Base-by-base conservation (phyloP, 2,113 vertebrate species). In the Cololabis saira region DNA sequence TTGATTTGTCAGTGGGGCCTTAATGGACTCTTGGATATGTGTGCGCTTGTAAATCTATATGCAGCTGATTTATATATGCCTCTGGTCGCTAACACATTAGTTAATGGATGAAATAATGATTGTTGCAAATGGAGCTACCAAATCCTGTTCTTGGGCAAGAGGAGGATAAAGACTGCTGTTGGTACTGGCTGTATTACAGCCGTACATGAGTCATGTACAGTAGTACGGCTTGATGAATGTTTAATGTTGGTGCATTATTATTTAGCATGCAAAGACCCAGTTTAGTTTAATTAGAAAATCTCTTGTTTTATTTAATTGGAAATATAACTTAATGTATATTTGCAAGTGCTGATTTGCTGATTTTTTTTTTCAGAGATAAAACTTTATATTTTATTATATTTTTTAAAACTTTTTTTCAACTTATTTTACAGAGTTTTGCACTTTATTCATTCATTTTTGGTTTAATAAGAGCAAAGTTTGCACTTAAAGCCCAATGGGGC, bases 21-120 rank as follows among this genome's bases (percentile, higher is more conserved):
- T 91, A 90, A 90, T 89, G 84, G 88, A 82, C 33, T 37, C 33
- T 9, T 7, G 33, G 33, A 37, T 63, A 4, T 58, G 58, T 13
- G 62, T 65, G 66, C 71, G 81, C 61, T 74, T 56, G 87, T 87
- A 86, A 88, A 85, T 87, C 87, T 87, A 91, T 90, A 89, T 67
- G 78, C 71, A 64, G 84, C 81, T 84, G 81, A 88, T 87, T 84
- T 87, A 68, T 71, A 86, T 78, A 76, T 27, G 87, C 87, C 87
- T 84, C 77, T 73, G 62, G 82, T 85, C 61, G 81, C 81, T 87
- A 88, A 87, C 86, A 81, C 72, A 84, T 74, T 40, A 59, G 80
- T 83, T 90, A 90, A 88, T 89, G 86, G 84, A 78, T 54, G 61
- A 78, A 85, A 56, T 88, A 89, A 87, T 91, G 87, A 91, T 88